Base-by-base conservation (phyloP, 2,113 vertebrate genomes). In the Struthidea cinerea region DNA sequence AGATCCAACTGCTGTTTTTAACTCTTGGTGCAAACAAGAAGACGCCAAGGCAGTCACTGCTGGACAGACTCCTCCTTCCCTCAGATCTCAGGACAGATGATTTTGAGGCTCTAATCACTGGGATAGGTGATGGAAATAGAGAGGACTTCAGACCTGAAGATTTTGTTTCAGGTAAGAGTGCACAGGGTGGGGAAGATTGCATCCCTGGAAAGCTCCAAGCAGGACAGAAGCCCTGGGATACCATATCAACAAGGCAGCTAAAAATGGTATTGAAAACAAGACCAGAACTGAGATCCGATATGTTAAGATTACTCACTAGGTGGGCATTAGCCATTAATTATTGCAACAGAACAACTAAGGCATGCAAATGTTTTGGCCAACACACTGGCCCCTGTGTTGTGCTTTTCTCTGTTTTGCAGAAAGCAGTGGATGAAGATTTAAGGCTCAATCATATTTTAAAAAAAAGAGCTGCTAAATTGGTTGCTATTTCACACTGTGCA, bases 291-390 rank as follows among this genome's bases (percentile, higher is more conserved):
- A 88, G 30, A 90, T 49, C 32, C 20, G 9, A 3, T 53, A 46
- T 3, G 0, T 32, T 27, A 84, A 18, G 21, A 55, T 67, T 90
- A 80, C 23, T 84, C n/a, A 88, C 21, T n/a, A 86, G 42, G 21
- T 84, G 46, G 59, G 64, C 55, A 57, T n/a, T 82, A 93, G 52
- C 46, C 65, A 63, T 63, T 44, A 84, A 12, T 30, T 95, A 89
- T 32, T 86, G 70, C 46, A 96, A 75, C 37, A 89, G 61, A 96
- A 76, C 18, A 93, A 89, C 33, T 49, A 84, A 89, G 90, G 69
- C 84, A 87, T 88, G 65, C 53, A 88, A 67, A 57, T 71, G 24
- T 53, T 80, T 41, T 70, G 39, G 68, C 87, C 76, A 70, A 16
- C n/a, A 42, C 16, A 65, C 1, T 46, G 44, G 53, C 85, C 68